Percentiles rank a stretch among this genome's conserved stretches.
phyloP scores from a whole-genome alignment of 2,797 vertebrate species.

The Falco peregrinus region DNA sequence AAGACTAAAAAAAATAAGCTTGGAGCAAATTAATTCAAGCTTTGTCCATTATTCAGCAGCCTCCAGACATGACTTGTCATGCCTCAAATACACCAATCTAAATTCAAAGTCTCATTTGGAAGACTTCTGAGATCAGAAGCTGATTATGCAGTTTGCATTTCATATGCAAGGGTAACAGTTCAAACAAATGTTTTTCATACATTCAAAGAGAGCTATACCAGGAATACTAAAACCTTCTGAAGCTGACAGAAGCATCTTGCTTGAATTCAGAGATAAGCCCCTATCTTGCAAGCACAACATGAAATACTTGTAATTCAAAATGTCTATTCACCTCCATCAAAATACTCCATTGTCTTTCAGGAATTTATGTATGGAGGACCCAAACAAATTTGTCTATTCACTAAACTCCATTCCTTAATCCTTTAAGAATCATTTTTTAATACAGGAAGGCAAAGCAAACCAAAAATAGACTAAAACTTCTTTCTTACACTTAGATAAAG shows the following conservation, averaged over 20 bases:
- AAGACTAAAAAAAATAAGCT: not conserved
- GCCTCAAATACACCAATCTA: not conserved
- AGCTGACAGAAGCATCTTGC: not conserved
- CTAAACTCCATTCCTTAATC: not conserved
- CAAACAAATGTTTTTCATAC: not conserved
- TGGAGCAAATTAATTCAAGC: not conserved
- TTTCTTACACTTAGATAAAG: not conserved
- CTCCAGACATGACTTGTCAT: not conserved
- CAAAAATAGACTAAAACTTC: not conserved
- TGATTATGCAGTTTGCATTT: not conserved
- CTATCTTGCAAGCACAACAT: not conserved
- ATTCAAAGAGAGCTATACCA: not conserved
- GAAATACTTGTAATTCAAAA: not conserved
- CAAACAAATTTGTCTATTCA: not conserved
- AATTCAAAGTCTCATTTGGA: not conserved
- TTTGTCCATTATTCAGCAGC: not conserved
- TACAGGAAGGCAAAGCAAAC: not conserved
- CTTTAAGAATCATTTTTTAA: not conserved
- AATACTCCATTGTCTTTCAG: not conserved
- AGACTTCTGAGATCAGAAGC: not conserved
- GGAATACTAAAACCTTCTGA: not conserved
- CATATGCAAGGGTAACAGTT: not conserved
- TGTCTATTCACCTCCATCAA: not conserved
- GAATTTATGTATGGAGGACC: not conserved
- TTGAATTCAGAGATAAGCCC: not conserved